These are phyloP conservation scores for Poeciliopsis turneri DNA, from an alignment of 2,797 vertebrate species.

Conservation along the genomic window DNA sequence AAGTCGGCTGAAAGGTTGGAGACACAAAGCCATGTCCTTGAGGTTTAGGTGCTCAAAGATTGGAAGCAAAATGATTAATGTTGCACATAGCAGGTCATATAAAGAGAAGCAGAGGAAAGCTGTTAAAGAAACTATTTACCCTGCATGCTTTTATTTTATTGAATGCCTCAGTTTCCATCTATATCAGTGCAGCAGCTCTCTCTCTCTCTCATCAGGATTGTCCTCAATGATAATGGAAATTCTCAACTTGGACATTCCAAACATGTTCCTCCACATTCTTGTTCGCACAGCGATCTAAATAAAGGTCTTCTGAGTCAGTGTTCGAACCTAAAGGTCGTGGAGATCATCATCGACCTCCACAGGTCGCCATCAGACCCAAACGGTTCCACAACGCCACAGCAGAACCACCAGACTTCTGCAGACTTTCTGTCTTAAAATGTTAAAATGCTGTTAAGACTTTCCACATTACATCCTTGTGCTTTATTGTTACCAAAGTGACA, in stretches of 20 bases:
- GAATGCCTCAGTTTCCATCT: not conserved
- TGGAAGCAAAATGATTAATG: not conserved
- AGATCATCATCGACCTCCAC: not conserved
- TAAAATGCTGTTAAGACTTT: not conserved
- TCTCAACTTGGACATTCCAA: not conserved
- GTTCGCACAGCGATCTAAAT: not conserved
- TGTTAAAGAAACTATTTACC: not conserved
- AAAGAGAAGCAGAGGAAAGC: not conserved
- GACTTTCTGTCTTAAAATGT: not conserved
- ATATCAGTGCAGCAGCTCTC: not conserved
- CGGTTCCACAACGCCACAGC: not conserved
- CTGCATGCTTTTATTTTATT: not conserved
- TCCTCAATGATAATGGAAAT: not conserved
- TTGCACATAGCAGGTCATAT: not conserved
- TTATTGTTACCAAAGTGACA: not conserved
- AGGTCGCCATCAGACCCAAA: not conserved
- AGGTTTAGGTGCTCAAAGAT: not conserved
- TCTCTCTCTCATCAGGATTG: not conserved
- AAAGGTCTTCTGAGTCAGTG: not conserved
- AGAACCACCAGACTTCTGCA: not conserved
- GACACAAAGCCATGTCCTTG: conserved; percentile 1
- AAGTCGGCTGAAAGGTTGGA: not conserved
- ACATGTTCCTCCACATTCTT: not conserved
- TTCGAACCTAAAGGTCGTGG: not conserved
- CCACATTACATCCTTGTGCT: not conserved